phyloP scores from a whole-genome alignment of 1,140 invertebrate species.

The Forficula auricularia region DNA sequence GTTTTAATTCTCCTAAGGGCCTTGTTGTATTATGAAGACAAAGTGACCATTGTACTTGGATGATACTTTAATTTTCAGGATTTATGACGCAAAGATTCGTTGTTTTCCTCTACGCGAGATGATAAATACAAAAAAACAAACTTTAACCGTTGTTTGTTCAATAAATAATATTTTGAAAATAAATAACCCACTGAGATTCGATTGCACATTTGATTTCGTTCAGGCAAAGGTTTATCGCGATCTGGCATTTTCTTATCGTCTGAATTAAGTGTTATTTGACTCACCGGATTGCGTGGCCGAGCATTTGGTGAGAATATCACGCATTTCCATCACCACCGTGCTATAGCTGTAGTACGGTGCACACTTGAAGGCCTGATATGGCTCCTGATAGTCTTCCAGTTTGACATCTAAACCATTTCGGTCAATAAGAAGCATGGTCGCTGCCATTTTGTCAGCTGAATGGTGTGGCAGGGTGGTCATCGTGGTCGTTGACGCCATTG shows the following conservation, averaged over 20 bases:
- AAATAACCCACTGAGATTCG: no score
- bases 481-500: constrained; percentile 20
- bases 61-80: no score
- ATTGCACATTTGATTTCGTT: no score
- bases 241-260: neutral
- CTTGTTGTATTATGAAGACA: no score
- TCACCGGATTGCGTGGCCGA: constrained; percentile 32
- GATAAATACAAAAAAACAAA: no score
- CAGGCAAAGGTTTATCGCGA: no score
- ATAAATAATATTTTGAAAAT: no score
- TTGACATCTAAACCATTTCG: constrained; percentile 32
- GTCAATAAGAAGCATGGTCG: constrained; percentile 28
- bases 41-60: no score
- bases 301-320: constrained; percentile 41
- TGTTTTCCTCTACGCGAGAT: no score
- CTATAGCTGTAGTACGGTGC: constrained; percentile 63
- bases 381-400: constrained; percentile 60
- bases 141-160: no score
- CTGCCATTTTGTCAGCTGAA: constrained; percentile 29
- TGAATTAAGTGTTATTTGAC: constrained; percentile 19
- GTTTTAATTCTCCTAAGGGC: no score
- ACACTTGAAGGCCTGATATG: constrained; percentile 55
- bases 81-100: no score
- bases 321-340: constrained; percentile 57
- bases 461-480: constrained; percentile 22